Evolutionary conservation across 2,797 vertebrate species (phyloP).

Genomic region (Tauraco hartlaubi): DNA sequence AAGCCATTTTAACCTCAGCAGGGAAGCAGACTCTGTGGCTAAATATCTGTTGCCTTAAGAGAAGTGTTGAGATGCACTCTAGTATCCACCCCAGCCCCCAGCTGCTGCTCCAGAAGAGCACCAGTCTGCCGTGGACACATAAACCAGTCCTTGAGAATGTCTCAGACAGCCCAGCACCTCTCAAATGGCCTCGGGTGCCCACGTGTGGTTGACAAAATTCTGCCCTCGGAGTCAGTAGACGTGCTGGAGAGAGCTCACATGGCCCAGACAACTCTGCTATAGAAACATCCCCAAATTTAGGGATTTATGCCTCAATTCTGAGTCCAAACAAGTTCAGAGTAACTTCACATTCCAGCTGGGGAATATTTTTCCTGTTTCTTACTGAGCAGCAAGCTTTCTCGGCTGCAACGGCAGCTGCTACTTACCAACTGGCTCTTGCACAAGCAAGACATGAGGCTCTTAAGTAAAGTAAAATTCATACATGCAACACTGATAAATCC

Average conservation of each 20-base stretch:
- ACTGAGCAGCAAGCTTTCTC: background rate
- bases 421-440: background rate
- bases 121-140: background rate
- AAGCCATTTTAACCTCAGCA: background rate
- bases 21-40: background rate
- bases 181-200: background rate
- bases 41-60: background rate
- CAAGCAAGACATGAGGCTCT: background rate
- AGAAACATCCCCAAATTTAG: background rate
- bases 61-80: background rate
- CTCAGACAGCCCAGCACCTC: background rate
- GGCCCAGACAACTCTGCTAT: background rate
- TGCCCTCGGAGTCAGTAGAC: background rate
- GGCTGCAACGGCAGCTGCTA: background rate
- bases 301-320: background rate
- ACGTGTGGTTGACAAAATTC: background rate
- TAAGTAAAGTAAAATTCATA: conserved; percentile 12
- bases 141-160: background rate
- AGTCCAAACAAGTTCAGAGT: background rate
- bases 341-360: fast-evolving
- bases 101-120: background rate
- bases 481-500: background rate
- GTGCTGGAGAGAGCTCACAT: background rate
- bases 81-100: background rate
- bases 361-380: background rate